Evolutionary conservation across 2,797 vertebrate species (phyloP), one percentile per base, ranked within the genome.

Genomic region (Enteromius mattozi): DNA sequence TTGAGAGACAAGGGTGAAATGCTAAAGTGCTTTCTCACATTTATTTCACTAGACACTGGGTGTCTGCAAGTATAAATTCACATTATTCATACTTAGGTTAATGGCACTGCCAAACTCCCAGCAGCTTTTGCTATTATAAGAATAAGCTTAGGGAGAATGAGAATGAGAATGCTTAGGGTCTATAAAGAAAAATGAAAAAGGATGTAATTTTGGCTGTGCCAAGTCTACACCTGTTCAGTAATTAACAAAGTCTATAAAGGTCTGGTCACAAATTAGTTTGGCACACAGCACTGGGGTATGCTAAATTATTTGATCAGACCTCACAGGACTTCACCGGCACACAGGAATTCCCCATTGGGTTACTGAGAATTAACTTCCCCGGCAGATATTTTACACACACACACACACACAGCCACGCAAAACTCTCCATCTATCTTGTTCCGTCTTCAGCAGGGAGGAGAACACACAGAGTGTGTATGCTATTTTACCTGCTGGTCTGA

Each of bases 161-260:
- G n/a, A n/a, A n/a, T 24, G 45, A 66, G 33, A 19, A 21, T 63
- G 33, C 45, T n/a, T 80, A 80, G 54, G 21, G 40, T 27, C 21
- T 33, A 40, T 30, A 51, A 77, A 84, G 33, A 70, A 68, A 37
- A 65, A 75, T 80, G 49, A 61, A 27, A 77, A 84, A 81, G 54
- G 12, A 42, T 21, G 40, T 37, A 68, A 71, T 81, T 63, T 80
- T 69, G 71, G 30, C 68, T 61, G 33, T 71, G 27, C 59, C 76
- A 37, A 68, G n/a, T 71, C 16, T 76, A 77, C 61, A 86, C 42
- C 74, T 82, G 85, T 86, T 86, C 54, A 51, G 72, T 84, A 80
- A 86, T 82, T 68, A 80, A 61, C 24, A 56, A 51, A 74, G 68
- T 27, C 81, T 24, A 68, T 33, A 85, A 69, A 71, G 17, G 42